These are phyloP conservation scores for Fopius arisanus DNA, from an alignment of 1,140 invertebrate species.

Conservation along the genomic window DNA sequence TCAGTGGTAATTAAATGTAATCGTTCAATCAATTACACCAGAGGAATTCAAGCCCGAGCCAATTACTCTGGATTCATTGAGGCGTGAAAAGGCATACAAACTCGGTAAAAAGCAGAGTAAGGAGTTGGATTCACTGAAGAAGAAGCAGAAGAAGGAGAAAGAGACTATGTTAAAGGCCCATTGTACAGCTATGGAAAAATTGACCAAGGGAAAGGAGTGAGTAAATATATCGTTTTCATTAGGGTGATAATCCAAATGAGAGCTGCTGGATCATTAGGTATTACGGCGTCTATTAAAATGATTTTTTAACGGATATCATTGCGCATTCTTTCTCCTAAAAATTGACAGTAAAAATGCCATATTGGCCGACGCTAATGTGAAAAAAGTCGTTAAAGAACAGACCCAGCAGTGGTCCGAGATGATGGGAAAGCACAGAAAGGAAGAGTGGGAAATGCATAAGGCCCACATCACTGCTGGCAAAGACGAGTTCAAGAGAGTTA, in stretches of 20 bases:
- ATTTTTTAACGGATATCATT: no score
- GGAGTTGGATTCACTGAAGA: constrained; percentile 89
- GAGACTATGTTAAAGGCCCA: constrained; percentile 92
- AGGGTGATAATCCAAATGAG: not conserved
- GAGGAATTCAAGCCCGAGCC: constrained; percentile 80
- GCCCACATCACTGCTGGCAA: constrained; percentile 84
- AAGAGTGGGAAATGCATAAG: constrained; percentile 89
- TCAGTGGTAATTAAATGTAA: not conserved
- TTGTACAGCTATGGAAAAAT: constrained; percentile 89
- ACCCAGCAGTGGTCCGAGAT: constrained; percentile 93
- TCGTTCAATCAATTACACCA: constrained; percentile 29
- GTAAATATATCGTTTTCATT: not conserved
- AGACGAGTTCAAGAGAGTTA: constrained; percentile 86
- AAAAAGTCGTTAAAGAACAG: constrained; percentile 86
- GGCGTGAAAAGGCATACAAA: constrained; percentile 94
- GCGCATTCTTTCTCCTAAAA: constrained; percentile 47
- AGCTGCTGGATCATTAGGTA: no score
- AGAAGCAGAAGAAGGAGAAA: constrained; percentile 93
- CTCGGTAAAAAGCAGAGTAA: constrained; percentile 93
- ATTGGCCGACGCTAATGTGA: constrained; percentile 78
- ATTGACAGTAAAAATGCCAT: constrained; percentile 83
- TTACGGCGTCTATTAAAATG: no score
- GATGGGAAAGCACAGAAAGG: constrained; percentile 86
- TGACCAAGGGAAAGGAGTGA: constrained; percentile 91
- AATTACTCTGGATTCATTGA: constrained; percentile 88